Conservation (phyloP, 2,113 vertebrate species). For the Tichodroma muraria region DNA sequence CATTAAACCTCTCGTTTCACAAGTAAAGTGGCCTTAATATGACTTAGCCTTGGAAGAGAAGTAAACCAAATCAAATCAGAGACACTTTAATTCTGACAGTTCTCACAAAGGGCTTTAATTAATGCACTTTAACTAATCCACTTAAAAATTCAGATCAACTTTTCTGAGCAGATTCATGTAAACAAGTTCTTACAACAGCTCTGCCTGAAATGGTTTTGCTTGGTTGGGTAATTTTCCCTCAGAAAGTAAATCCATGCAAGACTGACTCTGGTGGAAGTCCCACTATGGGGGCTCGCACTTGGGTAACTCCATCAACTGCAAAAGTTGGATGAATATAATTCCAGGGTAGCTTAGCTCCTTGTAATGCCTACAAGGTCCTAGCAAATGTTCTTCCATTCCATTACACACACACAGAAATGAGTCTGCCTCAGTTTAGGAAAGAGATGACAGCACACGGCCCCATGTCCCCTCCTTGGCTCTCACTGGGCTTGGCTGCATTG, state of each 20-base stretch:
- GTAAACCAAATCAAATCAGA: conserved; percentile 56
- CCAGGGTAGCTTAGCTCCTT: not conserved
- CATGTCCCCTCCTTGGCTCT: not conserved
- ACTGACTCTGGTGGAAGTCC: not conserved
- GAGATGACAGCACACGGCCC: not conserved
- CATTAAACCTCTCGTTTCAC: not conserved
- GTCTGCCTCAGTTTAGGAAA: not conserved
- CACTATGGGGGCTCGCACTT: not conserved
- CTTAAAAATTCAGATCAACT: conserved; percentile 47
- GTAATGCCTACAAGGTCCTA: not conserved
- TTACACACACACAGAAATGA: not conserved
- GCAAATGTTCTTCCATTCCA: not conserved
- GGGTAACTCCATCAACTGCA: not conserved
- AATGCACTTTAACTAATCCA: conserved; percentile 39
- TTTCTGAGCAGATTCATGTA: not conserved
- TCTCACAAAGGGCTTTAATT: conserved; percentile 39
- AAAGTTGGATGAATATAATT: not conserved
- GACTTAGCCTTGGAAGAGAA: conserved; percentile 34
- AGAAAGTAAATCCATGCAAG: not conserved
- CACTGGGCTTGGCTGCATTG: not conserved
- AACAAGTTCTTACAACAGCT: not conserved
- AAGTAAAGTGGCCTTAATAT: conserved; percentile 30
- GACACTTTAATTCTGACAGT: conserved; percentile 12
- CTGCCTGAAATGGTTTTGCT: not conserved
- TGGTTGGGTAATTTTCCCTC: not conserved